Base-by-base conservation (phyloP, 2,113 vertebrate genomes). In the Vidua macroura region DNA sequence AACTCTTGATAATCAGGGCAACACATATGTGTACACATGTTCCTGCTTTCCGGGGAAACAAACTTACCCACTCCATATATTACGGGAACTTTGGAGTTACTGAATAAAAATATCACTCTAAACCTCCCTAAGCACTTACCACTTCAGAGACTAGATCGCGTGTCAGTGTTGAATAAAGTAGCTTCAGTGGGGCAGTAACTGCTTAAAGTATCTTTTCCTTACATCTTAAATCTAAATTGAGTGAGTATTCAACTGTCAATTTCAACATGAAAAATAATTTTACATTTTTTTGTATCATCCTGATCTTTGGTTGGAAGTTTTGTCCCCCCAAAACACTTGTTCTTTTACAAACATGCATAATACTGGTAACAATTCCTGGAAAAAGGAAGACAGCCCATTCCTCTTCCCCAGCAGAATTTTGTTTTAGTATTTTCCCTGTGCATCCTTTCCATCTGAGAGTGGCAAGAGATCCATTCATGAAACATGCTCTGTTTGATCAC, bases 21-120 rank as follows among this genome's bases (percentile, higher is more conserved):
- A 35, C 35, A 35, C 35, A 35, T 7, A 1, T 5, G 20, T 18
- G 10, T 22, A 15, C 6, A 0, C 3, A 2, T 3, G 20, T 15
- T 72, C 6, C 25, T 18, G 33, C 27, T 75, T 68, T 44, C 15
- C 23, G 11, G 58, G 25, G 44, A 58, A 56, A 52, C 35, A 37
- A 31, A 12, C 23, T 2, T 28, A 27, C 31, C 33, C 17, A 2
- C 14, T 52, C 35, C 18, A 1, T 22, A 27, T 13, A 5, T 1
- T 2, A 44, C 6, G 3, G 22, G 11, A 85, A 16, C 16, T 20
- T 13, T 2, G 14, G 24, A 21, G 46, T 53, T 66, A 21, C 24
- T 5, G 21, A 20, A 35, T 24, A 16, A 55, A 68, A 63, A 10
- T 14, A 31, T 0, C 8, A 13, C 37, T 30, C 21, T 58, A 17